Base-by-base conservation (phyloP, 2,113 vertebrate genomes). In the Sinocyclocheilus maitianheensis region DNA sequence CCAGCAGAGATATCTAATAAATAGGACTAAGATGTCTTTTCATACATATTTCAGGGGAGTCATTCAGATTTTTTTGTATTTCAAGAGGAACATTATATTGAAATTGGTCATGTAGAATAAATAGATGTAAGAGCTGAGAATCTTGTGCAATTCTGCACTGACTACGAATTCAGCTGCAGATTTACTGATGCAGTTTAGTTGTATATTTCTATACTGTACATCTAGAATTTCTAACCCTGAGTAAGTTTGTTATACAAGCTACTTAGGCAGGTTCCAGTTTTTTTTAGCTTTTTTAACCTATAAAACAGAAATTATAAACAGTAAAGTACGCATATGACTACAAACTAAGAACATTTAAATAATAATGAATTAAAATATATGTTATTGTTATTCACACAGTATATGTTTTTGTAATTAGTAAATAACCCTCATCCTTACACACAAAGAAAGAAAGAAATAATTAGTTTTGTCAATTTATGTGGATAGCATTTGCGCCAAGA, bases 1-100 rank as follows among this genome's bases (percentile, higher is more conserved):
- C 88, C 81, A 81, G 80, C 48, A 74, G 67, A 85, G 86, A 85
- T 72, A 82, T 84, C 83, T 76, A 84, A 76, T 84, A 85, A 78
- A 85, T 72, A 90, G 87, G 79, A 48, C 77, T 88, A 60, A 82
- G 62, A 53, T 65, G 43, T 60, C 85, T 72, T 48, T 74, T 58
- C 40, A 82, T 63, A 62, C 76, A 83, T 75, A 77, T 75, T 86
- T 81, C 43, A 79, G 26, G 67, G 12, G 63, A 60, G 22, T 63
- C 55, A 18, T 46, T 80, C 24, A 37, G 22, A 34, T 24, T 51
- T 8, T 60, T 84, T 46, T 84, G 67, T 37, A 40, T 84, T 76
- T 18, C 51, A 58, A 37, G 71, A 43, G 71, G 40, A 74, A 43
- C 37, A 46, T 74, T 46, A n/a, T n/a, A 74, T 8, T 77, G 24